Percentiles rank a stretch among this genome's conserved stretches.
phyloP scores from a whole-genome alignment of 2,113 vertebrate genomes.

The Serinus canaria region DNA sequence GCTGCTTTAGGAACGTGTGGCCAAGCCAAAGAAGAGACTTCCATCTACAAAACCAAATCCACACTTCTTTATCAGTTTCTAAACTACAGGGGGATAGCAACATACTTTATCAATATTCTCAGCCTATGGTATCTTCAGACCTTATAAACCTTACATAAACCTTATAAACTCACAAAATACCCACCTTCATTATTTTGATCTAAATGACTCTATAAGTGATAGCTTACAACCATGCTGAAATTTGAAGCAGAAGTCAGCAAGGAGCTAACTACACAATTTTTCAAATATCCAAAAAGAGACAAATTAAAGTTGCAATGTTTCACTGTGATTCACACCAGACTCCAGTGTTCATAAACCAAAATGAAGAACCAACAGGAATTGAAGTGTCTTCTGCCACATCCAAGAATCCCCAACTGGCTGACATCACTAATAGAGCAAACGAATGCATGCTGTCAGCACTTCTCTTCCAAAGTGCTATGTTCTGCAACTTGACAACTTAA shows the following conservation, averaged over 20 bases:
- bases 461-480: conserved; percentile 41
- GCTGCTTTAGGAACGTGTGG: background rate
- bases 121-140: background rate
- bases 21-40: background rate
- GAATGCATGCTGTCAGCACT: conserved; percentile 22
- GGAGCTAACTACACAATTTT: background rate
- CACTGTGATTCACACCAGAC: background rate
- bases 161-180: background rate
- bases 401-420: conserved; percentile 30
- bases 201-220: background rate
- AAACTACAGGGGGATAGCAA: background rate
- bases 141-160: background rate
- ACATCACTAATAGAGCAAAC: conserved; percentile 40
- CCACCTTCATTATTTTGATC: background rate
- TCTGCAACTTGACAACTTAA: conserved; percentile 62
- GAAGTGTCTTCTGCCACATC: background rate
- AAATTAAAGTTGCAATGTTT: background rate
- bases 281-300: background rate
- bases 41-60: background rate
- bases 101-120: background rate
- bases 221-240: background rate
- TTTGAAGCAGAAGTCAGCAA: background rate
- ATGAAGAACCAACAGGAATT: background rate
- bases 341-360: background rate
- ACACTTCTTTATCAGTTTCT: background rate